Base-by-base conservation (phyloP, 2,888 invertebrate species). In the Byasa hedistus region DNA sequence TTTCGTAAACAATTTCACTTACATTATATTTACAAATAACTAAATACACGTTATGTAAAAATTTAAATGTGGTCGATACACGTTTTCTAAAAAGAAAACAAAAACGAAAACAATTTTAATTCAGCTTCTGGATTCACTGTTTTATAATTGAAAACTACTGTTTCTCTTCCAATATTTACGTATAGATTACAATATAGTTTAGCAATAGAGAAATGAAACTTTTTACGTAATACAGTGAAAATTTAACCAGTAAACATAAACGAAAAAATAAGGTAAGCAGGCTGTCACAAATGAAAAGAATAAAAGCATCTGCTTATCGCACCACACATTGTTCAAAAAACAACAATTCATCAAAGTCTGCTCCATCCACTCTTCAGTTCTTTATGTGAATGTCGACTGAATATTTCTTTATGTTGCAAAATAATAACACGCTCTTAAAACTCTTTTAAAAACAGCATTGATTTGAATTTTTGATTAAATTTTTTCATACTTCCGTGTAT, bases 311-410 rank as follows among this genome's bases (percentile, higher is more conserved):
- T 60, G 59, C 23, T 23, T 24, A 19, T n/a, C 51, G 4, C 48
- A 51, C 23, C 27, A 17, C 24, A 51, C 27, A 2, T 27, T 27
- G 4, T 27, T 27, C 27, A 27, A 15, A 17, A 7, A 23, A 23
- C 19, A 48, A 51, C 8, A 19, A 48, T 60, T 48, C 27, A 48
- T 60, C 59, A 60, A 58, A 22, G 48, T 55, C 27, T 56, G 22
- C 59, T 60, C 24, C 21, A 32, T 54, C 32, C 52, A 61, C 17
- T 61, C 15, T 52, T 32, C 60, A 48, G 52, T 54, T 54, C 52
- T 54, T 54, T 54, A 54, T 54, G 22, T 12, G 21, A 54, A 19
- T 48, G 48, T 48, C 39, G 39, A 39, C 39, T 39, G 39, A 39
- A 39, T 39, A 39, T 12, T 39, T 39, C 39, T 39, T 27, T 27